These are phyloP conservation scores for Rotaria socialis DNA, from an alignment of 2,888 invertebrate species.

Conservation along the genomic window DNA sequence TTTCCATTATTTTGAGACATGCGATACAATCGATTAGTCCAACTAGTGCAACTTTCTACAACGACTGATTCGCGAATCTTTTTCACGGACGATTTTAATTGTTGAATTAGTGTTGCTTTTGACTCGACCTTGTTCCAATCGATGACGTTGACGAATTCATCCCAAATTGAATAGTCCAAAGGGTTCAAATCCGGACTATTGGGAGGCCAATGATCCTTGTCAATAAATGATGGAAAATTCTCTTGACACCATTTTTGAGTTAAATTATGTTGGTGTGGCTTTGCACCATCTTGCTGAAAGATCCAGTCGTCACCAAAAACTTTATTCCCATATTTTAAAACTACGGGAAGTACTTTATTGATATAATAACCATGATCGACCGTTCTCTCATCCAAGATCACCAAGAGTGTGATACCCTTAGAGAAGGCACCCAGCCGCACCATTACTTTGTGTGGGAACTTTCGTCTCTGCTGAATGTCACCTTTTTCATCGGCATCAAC, in stretches of 20 bases:
- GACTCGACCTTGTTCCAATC: neutral
- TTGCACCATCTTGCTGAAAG: slow-evolving; percentile 7
- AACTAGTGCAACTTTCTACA: no score
- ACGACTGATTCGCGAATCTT: no score
- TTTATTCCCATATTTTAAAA: neutral
- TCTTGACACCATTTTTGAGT: neutral
- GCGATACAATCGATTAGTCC: no score
- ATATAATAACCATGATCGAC: neutral
- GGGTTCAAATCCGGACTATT: neutral
- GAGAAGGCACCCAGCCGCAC: neutral
- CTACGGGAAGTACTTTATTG: neutral
- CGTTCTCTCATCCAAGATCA: no score
- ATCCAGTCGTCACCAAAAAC: neutral
- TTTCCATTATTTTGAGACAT: no score
- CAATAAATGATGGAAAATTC: slow-evolving; percentile 6
- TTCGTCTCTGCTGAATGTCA: neutral
- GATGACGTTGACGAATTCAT: neutral
- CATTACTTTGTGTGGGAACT: neutral
- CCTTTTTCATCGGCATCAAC: neutral
- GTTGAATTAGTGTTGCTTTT: no score
- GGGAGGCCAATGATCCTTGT: neutral
- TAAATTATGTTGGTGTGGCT: neutral
- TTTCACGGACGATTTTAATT: no score
- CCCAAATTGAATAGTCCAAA: neutral
- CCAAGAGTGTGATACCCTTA: neutral